Base-by-base conservation (phyloP, 2,888 invertebrate species). In the Operophtera brumata region DNA sequence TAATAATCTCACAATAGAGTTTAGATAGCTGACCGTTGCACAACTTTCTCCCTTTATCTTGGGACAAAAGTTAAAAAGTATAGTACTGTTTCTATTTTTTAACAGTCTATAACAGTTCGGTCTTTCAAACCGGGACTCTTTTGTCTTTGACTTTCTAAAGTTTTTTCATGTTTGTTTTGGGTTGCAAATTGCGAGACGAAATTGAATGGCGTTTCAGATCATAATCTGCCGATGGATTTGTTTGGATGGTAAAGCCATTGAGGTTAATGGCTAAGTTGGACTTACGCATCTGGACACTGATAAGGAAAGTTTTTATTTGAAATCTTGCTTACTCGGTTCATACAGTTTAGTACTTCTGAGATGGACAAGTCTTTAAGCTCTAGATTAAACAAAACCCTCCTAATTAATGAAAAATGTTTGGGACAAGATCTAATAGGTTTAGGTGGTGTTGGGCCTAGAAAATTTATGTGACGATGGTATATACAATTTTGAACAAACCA, bases 31-130 rank as follows among this genome's bases (percentile, higher is more conserved):
- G 80, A 77, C 78, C 80, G 76, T 81, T 88, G 86, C 73, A 80
- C 85, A 88, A 88, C 89, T 89, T 87, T 88, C 89, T 86, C 82
- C 82, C 78, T 88, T 86, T 86, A 84, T 87, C 77, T 77, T 63
- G 69, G 73, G 73, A 85, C 82, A 86, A 86, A 79, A 78, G 74
- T 80, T 80, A 71, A 77, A 79, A 78, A 69, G 73, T 74, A 75
- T 75, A 73, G 71, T 67, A 62, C 62, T 57, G 62, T 66, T 67
- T 64, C 62, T 62, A 59, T 73, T 77, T 80, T 80, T 83, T 80
- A 75, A 73, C 67, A 72, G 69, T 71, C 26, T 39, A 13, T 46
- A 41, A 49, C 47, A 47, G 45, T 45, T 11, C 14, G 39, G 45
- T 48, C 6, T 52, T 47, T 35, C 32, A 30, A 32, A 52, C 12